Evolutionary conservation across 2,888 invertebrate genomes (phyloP), one percentile per base, ranked within the genome.

Genomic region (Phalera bucephala): DNA sequence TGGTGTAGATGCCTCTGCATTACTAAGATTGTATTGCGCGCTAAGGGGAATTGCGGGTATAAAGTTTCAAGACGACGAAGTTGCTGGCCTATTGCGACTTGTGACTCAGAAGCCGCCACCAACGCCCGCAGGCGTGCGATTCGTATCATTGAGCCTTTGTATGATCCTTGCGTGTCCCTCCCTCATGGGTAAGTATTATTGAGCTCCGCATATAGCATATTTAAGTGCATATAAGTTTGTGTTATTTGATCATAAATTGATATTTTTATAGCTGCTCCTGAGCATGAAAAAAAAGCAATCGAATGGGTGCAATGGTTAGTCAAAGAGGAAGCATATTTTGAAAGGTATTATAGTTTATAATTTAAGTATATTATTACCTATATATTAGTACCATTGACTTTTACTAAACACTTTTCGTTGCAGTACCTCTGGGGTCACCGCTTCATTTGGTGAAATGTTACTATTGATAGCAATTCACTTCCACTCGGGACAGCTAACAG

Each of bases 391-490:
- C n/a, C n/a, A n/a, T n/a, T n/a, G n/a, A n/a, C n/a, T n/a, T n/a
- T n/a, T n/a, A n/a, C n/a, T n/a, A n/a, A n/a, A n/a, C n/a, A n/a
- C n/a, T 17, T 31, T 30, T 22, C 3, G 0, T 11, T 33, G 1
- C 70, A 94, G 94, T 59, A 94, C 94, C 17, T 95, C 95, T 29
- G 96, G 96, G 0, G 94, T 94, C 0, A 94, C 95, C 1, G 96
- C 96, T 0, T 97, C 97, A 1, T 97, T 98, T 70, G 98, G 97
- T 1, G 98, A 99, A 87, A 97, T 99, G 96, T 84, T 99, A 33
- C 92, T 99, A 0, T 84, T 99, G 41, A 96, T 99, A 91, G 99
- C 99, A 0, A 98, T 99, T 52, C 98, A 99, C 78, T 99, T 99
- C 75, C 99, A 99, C 76, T 96, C 97, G 54, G 97, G 97, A 70